These are phyloP conservation scores for Hyperopisus bebe DNA, from an alignment of 2,113 vertebrate genomes.

Conservation along the genomic window DNA sequence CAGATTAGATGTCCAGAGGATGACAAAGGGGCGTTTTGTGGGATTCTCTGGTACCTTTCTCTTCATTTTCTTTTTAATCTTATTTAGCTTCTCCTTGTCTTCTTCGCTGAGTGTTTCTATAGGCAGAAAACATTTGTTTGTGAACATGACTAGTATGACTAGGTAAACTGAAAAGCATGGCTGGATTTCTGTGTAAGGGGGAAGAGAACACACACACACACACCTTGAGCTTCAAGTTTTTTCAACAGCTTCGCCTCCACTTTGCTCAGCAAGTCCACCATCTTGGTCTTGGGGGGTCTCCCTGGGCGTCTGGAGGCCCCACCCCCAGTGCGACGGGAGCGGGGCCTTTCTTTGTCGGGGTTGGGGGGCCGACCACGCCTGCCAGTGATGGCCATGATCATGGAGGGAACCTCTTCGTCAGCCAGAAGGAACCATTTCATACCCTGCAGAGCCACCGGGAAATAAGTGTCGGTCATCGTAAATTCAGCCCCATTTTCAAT, in stretches of 20 bases:
- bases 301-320: slow-evolving; percentile 65
- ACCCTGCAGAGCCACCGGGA: slow-evolving; percentile 57
- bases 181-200: not conserved
- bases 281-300: slow-evolving; percentile 80
- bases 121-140: not conserved
- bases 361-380: slow-evolving; percentile 91
- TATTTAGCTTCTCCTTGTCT: slow-evolving; percentile 80
- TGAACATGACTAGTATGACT: not conserved
- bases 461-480: not conserved
- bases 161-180: not conserved
- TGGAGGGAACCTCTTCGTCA: slow-evolving; percentile 86
- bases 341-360: slow-evolving; percentile 69
- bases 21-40: too few relatives aligned
- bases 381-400: slow-evolving; percentile 94
- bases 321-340: slow-evolving; percentile 52
- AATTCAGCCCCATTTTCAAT: not conserved
- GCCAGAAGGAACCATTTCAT: slow-evolving; percentile 77
- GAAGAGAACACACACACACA: slow-evolving; percentile 17
- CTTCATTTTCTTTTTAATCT: slow-evolving; percentile 91
- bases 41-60: slow-evolving; percentile 63
- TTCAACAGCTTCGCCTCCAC: slow-evolving; percentile 75
- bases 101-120: slow-evolving; percentile 81
- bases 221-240: slow-evolving; percentile 82
- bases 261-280: slow-evolving; percentile 79
- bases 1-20: not conserved